Percentiles rank a stretch among this genome's conserved stretches.
These are phyloP conservation scores for Prolemur simus DNA, from an alignment of 2,113 vertebrate species.

Conservation along the genomic window DNA sequence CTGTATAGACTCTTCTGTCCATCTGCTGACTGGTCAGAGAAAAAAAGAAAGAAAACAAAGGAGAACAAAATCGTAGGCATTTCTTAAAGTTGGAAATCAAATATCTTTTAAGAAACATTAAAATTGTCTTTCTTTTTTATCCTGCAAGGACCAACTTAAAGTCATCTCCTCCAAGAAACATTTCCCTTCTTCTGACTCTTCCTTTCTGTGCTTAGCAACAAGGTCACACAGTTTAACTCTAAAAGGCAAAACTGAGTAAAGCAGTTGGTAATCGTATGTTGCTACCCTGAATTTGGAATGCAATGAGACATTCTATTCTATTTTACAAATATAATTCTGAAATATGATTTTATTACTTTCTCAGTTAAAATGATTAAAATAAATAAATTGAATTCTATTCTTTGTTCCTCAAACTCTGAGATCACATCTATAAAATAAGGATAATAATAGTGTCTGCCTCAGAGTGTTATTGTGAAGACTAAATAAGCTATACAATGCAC, in stretches of 20 bases:
- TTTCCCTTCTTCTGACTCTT: background rate
- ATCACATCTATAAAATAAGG: background rate
- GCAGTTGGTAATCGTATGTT: background rate
- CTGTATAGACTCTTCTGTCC: background rate
- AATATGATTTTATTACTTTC: background rate
- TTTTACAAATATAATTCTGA: background rate
- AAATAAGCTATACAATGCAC: background rate
- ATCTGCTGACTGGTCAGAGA: background rate
- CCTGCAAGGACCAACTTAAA: background rate
- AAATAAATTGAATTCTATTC: background rate
- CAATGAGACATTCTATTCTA: background rate
- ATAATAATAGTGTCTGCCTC: background rate
- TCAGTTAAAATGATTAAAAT: slow-evolving; percentile 1
- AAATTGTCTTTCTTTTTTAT: background rate
- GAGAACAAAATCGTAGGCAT: background rate
- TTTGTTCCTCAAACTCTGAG: background rate
- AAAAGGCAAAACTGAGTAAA: background rate
- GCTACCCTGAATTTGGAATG: background rate
- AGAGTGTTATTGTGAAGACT: background rate
- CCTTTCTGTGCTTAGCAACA: background rate
- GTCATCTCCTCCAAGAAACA: background rate
- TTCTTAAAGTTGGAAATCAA: background rate
- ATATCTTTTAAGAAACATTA: background rate
- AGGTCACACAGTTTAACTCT: background rate
- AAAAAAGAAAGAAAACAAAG: background rate